Percentiles rank a stretch among this genome's conserved stretches.
Evolutionary conservation across 2,113 vertebrate genomes (phyloP).

Genomic region (Peromyscus polionotus): DNA sequence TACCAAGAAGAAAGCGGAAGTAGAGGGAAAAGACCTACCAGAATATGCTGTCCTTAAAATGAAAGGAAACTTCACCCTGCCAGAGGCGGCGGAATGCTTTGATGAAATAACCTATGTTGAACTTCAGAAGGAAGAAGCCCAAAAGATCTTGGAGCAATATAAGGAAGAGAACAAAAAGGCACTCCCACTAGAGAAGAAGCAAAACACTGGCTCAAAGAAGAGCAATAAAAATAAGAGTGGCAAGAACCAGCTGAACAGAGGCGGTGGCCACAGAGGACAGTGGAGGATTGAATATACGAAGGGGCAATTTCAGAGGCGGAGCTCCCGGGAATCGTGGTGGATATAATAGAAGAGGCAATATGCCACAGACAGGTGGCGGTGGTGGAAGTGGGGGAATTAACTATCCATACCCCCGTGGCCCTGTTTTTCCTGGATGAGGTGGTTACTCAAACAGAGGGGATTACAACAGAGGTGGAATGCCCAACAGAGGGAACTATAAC

Average conservation of each 20-base stretch:
- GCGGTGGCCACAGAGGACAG: conserved; percentile 92
- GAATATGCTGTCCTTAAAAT: no score
- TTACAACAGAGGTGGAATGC: conserved; percentile 93
- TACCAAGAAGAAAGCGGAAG: conserved; percentile 90
- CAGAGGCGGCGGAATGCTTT: conserved; percentile 97
- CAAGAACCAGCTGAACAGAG: conserved; percentile 96
- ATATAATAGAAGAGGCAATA: conserved; percentile 90
- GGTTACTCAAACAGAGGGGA: conserved; percentile 95
- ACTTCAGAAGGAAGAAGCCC: conserved; percentile 95
- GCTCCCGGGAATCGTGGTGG: conserved; percentile 93
- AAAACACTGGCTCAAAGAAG: conserved; percentile 96
- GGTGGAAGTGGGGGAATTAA: conserved; percentile 89
- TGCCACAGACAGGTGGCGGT: conserved; percentile 89
- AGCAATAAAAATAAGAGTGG: conserved; percentile 92
- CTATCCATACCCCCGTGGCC: conserved; percentile 90
- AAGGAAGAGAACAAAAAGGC: conserved; percentile 98
- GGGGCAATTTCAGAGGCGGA: conserved; percentile 97
- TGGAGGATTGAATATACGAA: conserved; percentile 95
- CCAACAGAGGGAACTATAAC: conserved; percentile 92
- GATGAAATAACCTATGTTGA: conserved; percentile 95
- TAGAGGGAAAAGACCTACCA: no score
- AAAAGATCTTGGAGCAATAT: conserved; percentile 97
- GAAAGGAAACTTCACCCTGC: conserved; percentile 95
- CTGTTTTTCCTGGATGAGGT: conserved; percentile 92
- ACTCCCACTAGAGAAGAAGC: conserved; percentile 97